Base-by-base conservation (phyloP, 2,797 vertebrate genomes). In the Fistularia tabacaria region DNA sequence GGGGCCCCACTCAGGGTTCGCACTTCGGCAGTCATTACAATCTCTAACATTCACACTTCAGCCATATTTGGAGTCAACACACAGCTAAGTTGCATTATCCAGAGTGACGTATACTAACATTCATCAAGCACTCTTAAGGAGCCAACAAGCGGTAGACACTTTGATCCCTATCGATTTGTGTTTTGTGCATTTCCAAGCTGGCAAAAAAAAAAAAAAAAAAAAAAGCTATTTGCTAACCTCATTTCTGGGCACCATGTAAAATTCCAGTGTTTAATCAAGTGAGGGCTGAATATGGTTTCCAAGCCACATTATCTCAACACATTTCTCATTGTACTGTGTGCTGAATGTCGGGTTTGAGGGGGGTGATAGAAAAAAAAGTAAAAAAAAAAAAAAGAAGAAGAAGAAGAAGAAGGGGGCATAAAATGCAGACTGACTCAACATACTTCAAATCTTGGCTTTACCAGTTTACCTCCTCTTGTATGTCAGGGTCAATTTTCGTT, bases 261-360 rank as follows among this genome's bases (percentile, higher is more conserved):
- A 92, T 91, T 90, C 89, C 89, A 89, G 82, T 87, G 90, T 91
- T 91, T 91, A 92, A 92, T 92, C 90, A 91, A 91, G 82, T 89
- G 86, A 89, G 73, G 79, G 82, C 85, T 84, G 85, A 87, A 86
- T 84, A 88, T 76, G 69, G 85, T 88, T 90, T 90, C 86, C 88
- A 90, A 89, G 88, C 88, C 90, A 88, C 88, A 92, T 90, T 90
- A 89, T 90, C 90, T 90, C 89, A 90, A 89, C 89, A 91, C 86
- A 88, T 89, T 90, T 92, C 88, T 91, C 89, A 90, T 91, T 89
- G 73, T 90, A 90, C 89, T 90, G 79, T 89, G 84, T 81, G 75
- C 86, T 25, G 25, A 25, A 85, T 86, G 82, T 85, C 85, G 84
- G 85, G 89, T 79, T 86, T 86, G 75, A 73, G 79, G 81, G 77